phyloP scores from a whole-genome alignment of 2,797 vertebrate species.

The Semotilus atromaculatus region DNA sequence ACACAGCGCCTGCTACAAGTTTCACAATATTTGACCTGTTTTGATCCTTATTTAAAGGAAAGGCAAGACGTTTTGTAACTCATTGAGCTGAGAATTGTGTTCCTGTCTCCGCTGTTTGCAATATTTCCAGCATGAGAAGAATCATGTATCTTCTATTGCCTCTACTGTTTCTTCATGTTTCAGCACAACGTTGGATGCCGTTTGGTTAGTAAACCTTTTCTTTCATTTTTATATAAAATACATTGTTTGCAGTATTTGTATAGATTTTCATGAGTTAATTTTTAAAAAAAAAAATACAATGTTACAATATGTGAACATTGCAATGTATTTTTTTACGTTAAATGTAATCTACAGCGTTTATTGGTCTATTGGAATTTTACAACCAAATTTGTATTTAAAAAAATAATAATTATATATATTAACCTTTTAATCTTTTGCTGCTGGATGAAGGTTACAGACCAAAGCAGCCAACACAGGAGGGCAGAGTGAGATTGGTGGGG shows the following conservation, averaged over 20 bases:
- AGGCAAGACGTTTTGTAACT: background rate
- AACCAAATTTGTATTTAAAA: background rate
- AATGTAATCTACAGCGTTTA: background rate
- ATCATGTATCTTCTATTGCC: constrained; percentile 53
- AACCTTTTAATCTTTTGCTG: background rate
- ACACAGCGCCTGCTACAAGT: background rate
- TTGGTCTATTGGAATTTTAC: background rate
- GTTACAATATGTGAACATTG: background rate
- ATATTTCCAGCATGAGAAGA: constrained; percentile 60
- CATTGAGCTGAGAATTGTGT: background rate
- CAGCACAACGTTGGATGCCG: constrained; percentile 20
- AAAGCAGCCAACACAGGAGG: constrained; percentile 54
- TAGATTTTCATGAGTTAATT: background rate
- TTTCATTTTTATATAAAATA: background rate
- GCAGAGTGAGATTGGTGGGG: constrained; percentile 69
- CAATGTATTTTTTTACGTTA: background rate
- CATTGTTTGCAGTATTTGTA: background rate
- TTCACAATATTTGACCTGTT: background rate
- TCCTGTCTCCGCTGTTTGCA: background rate
- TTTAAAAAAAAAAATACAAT: too few species aligned
- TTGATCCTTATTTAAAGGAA: background rate
- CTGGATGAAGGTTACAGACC: background rate
- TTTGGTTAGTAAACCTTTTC: constrained; percentile 67
- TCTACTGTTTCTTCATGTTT: constrained; percentile 62
- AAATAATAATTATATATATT: background rate